These are phyloP conservation scores for Drosophila sulfurigaster DNA, from an alignment of 1,140 invertebrate genomes.

Conservation along the genomic window DNA sequence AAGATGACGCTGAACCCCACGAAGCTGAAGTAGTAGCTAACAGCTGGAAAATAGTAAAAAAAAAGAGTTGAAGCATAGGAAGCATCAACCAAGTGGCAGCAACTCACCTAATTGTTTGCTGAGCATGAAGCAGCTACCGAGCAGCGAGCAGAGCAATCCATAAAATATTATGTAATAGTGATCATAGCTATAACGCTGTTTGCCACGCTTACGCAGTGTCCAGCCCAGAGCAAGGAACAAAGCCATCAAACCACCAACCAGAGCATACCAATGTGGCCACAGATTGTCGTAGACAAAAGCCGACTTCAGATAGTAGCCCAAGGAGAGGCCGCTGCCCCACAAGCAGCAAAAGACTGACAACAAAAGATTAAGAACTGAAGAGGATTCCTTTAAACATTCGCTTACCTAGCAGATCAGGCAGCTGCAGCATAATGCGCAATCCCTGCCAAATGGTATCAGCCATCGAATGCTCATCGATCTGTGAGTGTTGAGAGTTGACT, in stretches of 20 bases:
- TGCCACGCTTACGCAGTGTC: slow-evolving; percentile 63
- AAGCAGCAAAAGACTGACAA: slow-evolving; percentile 60
- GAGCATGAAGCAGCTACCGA: slow-evolving; percentile 77
- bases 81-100: too few relatives aligned
- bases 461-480: slow-evolving; percentile 43
- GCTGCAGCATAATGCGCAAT: slow-evolving; percentile 46
- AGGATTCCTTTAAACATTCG: too few relatives aligned
- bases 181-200: slow-evolving; percentile 69
- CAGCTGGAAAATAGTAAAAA: slow-evolving; percentile 42
- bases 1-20: slow-evolving; percentile 67
- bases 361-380: too few relatives aligned
- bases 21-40: slow-evolving; percentile 78
- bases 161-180: slow-evolving; percentile 80
- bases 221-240: slow-evolving; percentile 59
- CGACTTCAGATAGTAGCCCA: slow-evolving; percentile 76
- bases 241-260: slow-evolving; percentile 49
- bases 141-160: slow-evolving; percentile 68
- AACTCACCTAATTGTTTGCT: slow-evolving; percentile 73
- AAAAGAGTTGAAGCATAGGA: neutral
- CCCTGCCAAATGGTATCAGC: slow-evolving; percentile 56
- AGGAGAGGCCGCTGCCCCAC: slow-evolving; percentile 67
- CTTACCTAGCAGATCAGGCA: slow-evolving; percentile 67
- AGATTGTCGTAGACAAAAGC: slow-evolving; percentile 77
- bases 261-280: slow-evolving; percentile 70
- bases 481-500: slow-evolving; percentile 22